A percentile compares a stretch with the other conserved stretches of the same genome.
Evolutionary conservation across 1,140 invertebrate genomes (phyloP).

Genomic region (Streblospio benedicti): DNA sequence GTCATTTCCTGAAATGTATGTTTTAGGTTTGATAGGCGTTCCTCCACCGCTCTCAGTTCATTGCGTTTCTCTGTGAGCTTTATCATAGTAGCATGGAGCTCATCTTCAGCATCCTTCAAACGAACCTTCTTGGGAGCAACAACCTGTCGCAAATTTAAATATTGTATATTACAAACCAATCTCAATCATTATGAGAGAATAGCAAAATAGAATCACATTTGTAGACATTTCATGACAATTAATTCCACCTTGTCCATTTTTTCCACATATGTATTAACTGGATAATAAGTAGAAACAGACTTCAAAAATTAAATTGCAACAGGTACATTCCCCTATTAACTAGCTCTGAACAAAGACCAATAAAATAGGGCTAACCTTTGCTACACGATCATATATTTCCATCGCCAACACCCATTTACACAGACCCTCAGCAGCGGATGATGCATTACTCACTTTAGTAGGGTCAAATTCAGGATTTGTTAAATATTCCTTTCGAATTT

Average conservation of each 20-base stretch:
- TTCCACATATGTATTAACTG: too few relatives aligned
- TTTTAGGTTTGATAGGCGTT: constrained; percentile 56
- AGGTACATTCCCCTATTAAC: too few relatives aligned
- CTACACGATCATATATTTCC: constrained; percentile 75
- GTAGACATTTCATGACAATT: too few relatives aligned
- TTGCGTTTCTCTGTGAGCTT: constrained; percentile 70
- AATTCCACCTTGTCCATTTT: too few relatives aligned
- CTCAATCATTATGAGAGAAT: too few relatives aligned
- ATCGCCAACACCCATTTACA: constrained; percentile 85
- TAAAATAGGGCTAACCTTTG: constrained; percentile 62
- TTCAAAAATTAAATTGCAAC: too few relatives aligned
- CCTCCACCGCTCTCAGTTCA: constrained; percentile 67
- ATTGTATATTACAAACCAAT: too few relatives aligned
- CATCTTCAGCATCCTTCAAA: constrained; percentile 67
- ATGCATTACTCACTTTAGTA: constrained; percentile 72
- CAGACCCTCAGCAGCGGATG: constrained; percentile 57
- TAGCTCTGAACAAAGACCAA: too few relatives aligned
- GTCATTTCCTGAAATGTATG: constrained; percentile 50
- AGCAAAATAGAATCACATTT: too few relatives aligned
- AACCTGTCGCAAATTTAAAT: too few relatives aligned
- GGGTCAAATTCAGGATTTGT: constrained; percentile 72
- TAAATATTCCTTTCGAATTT: constrained; percentile 75
- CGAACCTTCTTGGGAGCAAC: constrained; percentile 45
- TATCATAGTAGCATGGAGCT: constrained; percentile 68
- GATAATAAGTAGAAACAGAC: too few relatives aligned